phyloP scores from a whole-genome alignment of 2,888 invertebrate genomes.

The Himalopsyche tibetana region DNA sequence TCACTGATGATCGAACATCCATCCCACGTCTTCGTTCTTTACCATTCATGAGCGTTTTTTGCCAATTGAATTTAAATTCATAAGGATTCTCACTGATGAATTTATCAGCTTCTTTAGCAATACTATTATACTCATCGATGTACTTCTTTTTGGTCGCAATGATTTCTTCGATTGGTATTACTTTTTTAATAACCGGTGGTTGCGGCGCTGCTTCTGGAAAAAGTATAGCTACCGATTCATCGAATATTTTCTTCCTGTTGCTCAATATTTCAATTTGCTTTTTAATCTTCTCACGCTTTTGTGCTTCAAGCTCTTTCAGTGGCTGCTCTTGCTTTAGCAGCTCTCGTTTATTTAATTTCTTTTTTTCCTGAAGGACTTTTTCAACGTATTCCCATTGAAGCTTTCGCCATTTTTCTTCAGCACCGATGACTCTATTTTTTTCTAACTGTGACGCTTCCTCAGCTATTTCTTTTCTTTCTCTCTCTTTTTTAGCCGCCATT shows the following conservation, averaged over 20 bases:
- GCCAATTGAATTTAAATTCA: slow-evolving; percentile 77
- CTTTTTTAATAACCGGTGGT: slow-evolving; percentile 72
- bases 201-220: slow-evolving; percentile 80
- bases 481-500: slow-evolving; percentile 67
- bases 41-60: slow-evolving; percentile 75
- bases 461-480: slow-evolving; percentile 74
- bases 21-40: slow-evolving; percentile 74
- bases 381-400: slow-evolving; percentile 82
- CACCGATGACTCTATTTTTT: slow-evolving; percentile 71
- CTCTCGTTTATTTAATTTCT: slow-evolving; percentile 79
- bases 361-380: slow-evolving; percentile 80
- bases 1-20: slow-evolving; percentile 71
- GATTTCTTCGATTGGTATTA: slow-evolving; percentile 73
- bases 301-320: slow-evolving; percentile 77
- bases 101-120: slow-evolving; percentile 69
- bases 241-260: slow-evolving; percentile 80
- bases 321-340: slow-evolving; percentile 80
- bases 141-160: slow-evolving; percentile 71
- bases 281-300: slow-evolving; percentile 77
- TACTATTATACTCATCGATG: slow-evolving; percentile 71
- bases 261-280: slow-evolving; percentile 78
- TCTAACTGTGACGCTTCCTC: slow-evolving; percentile 74
- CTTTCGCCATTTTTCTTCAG: slow-evolving; percentile 79
- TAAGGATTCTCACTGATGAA: slow-evolving; percentile 75
- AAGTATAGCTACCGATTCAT: slow-evolving; percentile 79